These are phyloP conservation scores for Myiotriccus ornatus DNA, from an alignment of 2,797 vertebrate species.

Conservation along the genomic window DNA sequence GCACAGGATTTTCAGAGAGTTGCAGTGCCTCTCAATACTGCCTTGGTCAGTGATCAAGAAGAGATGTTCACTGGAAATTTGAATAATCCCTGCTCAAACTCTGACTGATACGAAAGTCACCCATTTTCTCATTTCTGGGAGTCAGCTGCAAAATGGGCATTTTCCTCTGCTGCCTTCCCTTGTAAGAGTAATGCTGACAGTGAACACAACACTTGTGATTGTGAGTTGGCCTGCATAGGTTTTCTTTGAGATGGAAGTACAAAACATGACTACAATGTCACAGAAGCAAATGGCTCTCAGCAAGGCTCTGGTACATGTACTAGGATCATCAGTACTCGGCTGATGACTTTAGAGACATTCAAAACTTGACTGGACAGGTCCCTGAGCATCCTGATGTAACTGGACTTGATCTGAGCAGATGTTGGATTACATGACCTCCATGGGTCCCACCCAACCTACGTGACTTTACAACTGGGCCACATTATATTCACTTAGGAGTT, in stretches of 20 bases:
- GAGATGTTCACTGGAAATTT: not conserved
- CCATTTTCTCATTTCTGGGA: not conserved
- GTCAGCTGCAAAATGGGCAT: not conserved
- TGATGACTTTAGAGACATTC: not conserved
- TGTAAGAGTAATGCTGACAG: not conserved
- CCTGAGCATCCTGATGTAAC: not conserved
- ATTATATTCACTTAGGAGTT: not conserved
- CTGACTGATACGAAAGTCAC: not conserved
- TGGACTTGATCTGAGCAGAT: not conserved
- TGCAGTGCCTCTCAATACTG: not conserved
- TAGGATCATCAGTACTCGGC: accelerated
- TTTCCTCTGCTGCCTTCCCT: not conserved
- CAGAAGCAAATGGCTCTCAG: not conserved
- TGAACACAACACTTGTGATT: not conserved
- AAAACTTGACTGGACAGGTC: not conserved
- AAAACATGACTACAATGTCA: not conserved
- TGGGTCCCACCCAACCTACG: not conserved
- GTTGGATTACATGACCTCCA: not conserved
- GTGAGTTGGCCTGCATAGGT: not conserved
- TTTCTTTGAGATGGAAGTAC: not conserved
- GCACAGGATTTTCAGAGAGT: not conserved
- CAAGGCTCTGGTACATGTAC: not conserved
- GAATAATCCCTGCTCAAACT: not conserved
- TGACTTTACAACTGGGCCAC: not conserved
- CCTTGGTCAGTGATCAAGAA: not conserved